Evolutionary conservation across 2,113 vertebrate genomes (phyloP), one percentile per base, ranked within the genome.

Genomic region (Mungos mungo): DNA sequence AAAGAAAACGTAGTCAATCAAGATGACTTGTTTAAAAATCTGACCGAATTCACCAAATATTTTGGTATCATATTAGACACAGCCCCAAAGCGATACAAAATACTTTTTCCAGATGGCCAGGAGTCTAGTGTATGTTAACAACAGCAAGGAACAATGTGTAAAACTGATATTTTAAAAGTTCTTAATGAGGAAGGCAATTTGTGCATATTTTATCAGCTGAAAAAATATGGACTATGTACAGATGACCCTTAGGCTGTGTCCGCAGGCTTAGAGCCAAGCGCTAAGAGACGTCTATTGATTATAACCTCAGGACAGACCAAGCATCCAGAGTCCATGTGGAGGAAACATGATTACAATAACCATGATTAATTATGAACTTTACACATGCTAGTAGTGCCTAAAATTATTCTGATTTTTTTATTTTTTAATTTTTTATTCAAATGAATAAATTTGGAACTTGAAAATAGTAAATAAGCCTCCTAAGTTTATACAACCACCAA

Each of bases 91-190:
- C 84, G 76, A 96, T 80, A 81, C n/a, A 65, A 50, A 92, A 93
- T 91, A 93, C 54, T 89, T 87, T 74, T 90, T 92, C 68, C 68
- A 96, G 68, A 95, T 95, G 86, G 86, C 71, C 72, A 92, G 68
- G 31, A 89, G 47, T 89, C 47, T 92, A 94, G 23, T 69, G 54
- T 84, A 87, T 35, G 60, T 33, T 77, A 52, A 72, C 29, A 80
- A 92, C n/a, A 80, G 79, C 81, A 86, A 25, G 54, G 38, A 60
- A 90, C 92, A 95, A 68, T 47, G 82, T 52, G 33, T 63, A 84
- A 91, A 97, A 35, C 8, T 89, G 47, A 10, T 66, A 74, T 82
- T 80, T 90, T 79, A 68, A 35, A 79, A 25, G 52, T 74, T 90
- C 33, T 85, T 90, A 88, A 68, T 23, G 11, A 94, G 89, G 31